phyloP scores from a whole-genome alignment of 2,113 vertebrate genomes.

The Rhegmatorhina hoffmannsi region DNA sequence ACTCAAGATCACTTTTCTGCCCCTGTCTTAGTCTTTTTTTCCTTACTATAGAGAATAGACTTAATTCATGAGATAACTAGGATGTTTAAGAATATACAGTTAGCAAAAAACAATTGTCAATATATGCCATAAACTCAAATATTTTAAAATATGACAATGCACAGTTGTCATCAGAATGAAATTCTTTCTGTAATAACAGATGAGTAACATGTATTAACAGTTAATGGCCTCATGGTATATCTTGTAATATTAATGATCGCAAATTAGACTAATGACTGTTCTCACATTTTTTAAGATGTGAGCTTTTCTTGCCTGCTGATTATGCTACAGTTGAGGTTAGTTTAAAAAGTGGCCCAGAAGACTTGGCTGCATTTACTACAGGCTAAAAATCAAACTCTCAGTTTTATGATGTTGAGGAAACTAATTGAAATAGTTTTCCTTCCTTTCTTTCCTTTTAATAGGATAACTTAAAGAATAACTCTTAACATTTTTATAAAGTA shows the following conservation, averaged over 20 bases:
- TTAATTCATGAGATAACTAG: background rate
- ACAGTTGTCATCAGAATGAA: background rate
- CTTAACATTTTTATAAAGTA: background rate
- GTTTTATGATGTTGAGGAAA: background rate
- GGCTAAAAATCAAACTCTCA: rapidly evolving
- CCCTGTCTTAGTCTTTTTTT: background rate
- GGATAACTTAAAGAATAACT: background rate
- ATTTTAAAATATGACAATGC: background rate
- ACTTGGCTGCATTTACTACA: background rate
- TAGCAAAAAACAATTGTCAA: background rate
- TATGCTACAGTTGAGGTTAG: background rate
- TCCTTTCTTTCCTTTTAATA: background rate
- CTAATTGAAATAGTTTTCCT: background rate
- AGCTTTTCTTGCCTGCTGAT: background rate
- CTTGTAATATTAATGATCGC: background rate
- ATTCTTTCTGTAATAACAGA: background rate
- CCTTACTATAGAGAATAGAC: background rate
- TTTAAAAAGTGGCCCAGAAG: background rate
- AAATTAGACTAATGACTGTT: background rate
- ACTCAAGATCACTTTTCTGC: background rate
- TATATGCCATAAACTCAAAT: background rate
- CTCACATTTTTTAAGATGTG: rapidly evolving
- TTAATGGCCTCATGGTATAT: background rate
- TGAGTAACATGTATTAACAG: background rate
- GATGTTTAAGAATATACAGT: background rate